Conservation (phyloP, 1,140 invertebrate species). For the Batillaria attramentaria region DNA sequence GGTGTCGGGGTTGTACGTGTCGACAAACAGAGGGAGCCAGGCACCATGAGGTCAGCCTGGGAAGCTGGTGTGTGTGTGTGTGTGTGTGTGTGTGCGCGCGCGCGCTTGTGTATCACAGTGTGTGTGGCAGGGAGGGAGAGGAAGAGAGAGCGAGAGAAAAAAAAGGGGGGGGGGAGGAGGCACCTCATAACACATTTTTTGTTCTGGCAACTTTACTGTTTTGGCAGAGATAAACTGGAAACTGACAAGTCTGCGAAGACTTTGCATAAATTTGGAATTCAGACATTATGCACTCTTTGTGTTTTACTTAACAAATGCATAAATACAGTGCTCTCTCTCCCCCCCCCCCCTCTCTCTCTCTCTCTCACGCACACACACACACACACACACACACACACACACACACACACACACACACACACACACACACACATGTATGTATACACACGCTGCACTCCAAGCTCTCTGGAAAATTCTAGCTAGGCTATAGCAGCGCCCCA, state of each 20-base stretch:
- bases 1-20: no score
- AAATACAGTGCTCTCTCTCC: constrained; percentile 10
- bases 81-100: background rate
- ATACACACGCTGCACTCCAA: background rate
- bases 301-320: background rate
- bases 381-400: constrained; percentile 9
- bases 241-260: no score
- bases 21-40: background rate
- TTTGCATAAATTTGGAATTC: no score
- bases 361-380: constrained; percentile 13
- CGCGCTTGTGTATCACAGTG: background rate
- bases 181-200: no score
- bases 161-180: no score
- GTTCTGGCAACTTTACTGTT: no score
- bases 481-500: no score
- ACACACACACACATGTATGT: background rate
- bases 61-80: background rate
- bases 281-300: background rate
- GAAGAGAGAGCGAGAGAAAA: no score
- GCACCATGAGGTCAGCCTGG: background rate
- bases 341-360: constrained; percentile 16
- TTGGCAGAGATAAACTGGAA: no score
- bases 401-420: background rate
- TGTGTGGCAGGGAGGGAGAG: no score
- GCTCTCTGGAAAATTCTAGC: no score